Evolutionary conservation across 2,113 vertebrate species (phyloP).

Genomic region (Corythaixoides concolor): DNA sequence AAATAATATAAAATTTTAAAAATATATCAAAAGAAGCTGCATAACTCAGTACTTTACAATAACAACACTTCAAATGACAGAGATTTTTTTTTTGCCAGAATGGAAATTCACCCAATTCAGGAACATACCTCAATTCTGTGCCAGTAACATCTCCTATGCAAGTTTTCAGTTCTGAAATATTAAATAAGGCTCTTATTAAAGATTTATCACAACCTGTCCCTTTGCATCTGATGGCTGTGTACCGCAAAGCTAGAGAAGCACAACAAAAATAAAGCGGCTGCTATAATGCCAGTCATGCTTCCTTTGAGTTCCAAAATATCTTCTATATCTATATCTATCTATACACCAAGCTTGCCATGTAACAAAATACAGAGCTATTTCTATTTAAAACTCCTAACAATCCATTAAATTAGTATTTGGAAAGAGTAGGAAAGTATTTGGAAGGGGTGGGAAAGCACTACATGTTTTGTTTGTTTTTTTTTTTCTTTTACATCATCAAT

Average conservation of each 20-base stretch:
- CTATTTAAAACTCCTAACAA: conserved; percentile 5
- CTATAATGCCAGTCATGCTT: neutral
- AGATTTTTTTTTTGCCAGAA: neutral
- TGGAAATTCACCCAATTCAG: neutral
- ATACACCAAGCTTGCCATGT: neutral
- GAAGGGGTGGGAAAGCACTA: neutral
- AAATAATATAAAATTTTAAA: neutral
- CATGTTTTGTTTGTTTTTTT: neutral
- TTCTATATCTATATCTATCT: neutral
- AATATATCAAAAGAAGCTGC: neutral
- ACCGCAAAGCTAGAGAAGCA: neutral
- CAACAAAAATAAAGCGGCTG: neutral
- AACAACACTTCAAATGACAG: neutral
- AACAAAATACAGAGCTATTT: conserved; percentile 20
- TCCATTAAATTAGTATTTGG: neutral
- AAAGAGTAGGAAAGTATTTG: neutral
- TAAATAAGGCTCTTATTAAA: conserved; percentile 42
- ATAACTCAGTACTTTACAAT: neutral
- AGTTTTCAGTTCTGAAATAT: conserved; percentile 15
- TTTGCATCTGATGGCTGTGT: neutral
- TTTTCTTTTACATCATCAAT: neutral
- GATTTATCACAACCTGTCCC: conserved; percentile 24
- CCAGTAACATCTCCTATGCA: neutral
- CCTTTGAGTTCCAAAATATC: neutral
- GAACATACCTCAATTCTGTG: neutral